Evolutionary conservation across 1,140 invertebrate genomes (phyloP).

Genomic region (Andrena cerasifolii): DNA sequence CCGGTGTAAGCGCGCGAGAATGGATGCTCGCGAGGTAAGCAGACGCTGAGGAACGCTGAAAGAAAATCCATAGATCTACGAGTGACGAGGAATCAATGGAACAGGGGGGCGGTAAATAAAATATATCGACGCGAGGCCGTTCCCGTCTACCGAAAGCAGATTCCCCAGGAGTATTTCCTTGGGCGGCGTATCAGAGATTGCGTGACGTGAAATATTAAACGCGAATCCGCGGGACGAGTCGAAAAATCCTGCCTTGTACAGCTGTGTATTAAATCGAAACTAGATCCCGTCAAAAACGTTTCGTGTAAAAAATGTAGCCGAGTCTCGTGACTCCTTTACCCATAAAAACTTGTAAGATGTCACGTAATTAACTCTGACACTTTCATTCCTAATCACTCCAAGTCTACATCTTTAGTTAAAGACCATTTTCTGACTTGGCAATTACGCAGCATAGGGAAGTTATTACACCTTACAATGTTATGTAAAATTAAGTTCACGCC

Average conservation of each 20-base stretch:
- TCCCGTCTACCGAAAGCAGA: conserved; percentile 17
- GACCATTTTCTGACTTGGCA: too few species aligned
- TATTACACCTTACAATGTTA: too few species aligned
- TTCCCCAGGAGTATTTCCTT: conserved; percentile 28
- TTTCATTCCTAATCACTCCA: too few species aligned
- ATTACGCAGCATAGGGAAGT: too few species aligned
- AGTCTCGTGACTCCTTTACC: too few species aligned
- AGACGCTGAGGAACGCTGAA: conserved; percentile 11
- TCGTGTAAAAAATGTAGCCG: too few species aligned
- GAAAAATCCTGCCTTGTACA: neutral
- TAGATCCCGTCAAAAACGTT: too few species aligned
- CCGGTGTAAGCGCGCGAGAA: neutral
- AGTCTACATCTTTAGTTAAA: too few species aligned
- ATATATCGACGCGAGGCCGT: conserved; percentile 40
- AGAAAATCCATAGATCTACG: conserved; percentile 44
- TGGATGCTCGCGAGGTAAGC: neutral
- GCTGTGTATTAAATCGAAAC: neutral
- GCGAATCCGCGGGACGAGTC: conserved; percentile 8
- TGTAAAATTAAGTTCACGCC: too few species aligned
- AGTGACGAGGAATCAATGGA: conserved; percentile 30
- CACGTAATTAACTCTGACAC: too few species aligned
- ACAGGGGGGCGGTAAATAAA: conserved; percentile 23
- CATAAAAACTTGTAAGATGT: too few species aligned
- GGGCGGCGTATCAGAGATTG: conserved; percentile 31
- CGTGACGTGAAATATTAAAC: conserved; percentile 43